Evolutionary conservation across 2,888 invertebrate species (phyloP), one percentile per base, ranked within the genome.

Genomic region (Aethes cnicana): DNA sequence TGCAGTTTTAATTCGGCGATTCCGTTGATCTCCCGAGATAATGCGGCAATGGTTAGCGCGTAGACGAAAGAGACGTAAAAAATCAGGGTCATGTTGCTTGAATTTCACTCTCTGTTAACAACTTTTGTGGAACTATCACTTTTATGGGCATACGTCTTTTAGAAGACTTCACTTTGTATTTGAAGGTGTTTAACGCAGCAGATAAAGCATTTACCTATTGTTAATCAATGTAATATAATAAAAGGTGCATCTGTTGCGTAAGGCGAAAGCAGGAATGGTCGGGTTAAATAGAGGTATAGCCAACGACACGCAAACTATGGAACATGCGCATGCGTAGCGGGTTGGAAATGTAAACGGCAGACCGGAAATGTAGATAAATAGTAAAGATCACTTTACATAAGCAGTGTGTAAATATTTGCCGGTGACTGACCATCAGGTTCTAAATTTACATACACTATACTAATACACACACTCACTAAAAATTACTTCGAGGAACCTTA

Each of bases 231-330:
- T 23, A 20, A 49, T 26, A 39, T 44, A 30, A 33, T 23, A 37
- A 28, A 41, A 39, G 26, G 18, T 43, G 37, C 44, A 35, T n/a
- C 25, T 17, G 35, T 55, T 57, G 47, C 49, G 47, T 49, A 58
- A 56, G 56, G 58, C 48, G 58, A 58, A 58, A 58, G 58, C 49
- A 39, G 43, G 52, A 52, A 44, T 52, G 52, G 14, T 7, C 25
- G 20, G 37, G 14, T 25, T 16, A 21, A 16, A 4, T n/a, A 9
- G 26, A 5, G 21, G 26, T 23, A 26, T n/a, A 28, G 18, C 32
- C 11, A 33, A 26, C 37, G 39, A 46, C 44, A 52, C 52, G 52
- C 44, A 6, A 39, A 52, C 50, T 11, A 9, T 14, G 18, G 8
- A n/a, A n/a, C 18, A 11, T 12, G 32, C 32, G n/a, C n/a, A 4